A percentile compares a stretch with the other conserved stretches of the same genome.
Conservation (phyloP, 2,888 invertebrate species). For the Ectemnius lituratus region DNA sequence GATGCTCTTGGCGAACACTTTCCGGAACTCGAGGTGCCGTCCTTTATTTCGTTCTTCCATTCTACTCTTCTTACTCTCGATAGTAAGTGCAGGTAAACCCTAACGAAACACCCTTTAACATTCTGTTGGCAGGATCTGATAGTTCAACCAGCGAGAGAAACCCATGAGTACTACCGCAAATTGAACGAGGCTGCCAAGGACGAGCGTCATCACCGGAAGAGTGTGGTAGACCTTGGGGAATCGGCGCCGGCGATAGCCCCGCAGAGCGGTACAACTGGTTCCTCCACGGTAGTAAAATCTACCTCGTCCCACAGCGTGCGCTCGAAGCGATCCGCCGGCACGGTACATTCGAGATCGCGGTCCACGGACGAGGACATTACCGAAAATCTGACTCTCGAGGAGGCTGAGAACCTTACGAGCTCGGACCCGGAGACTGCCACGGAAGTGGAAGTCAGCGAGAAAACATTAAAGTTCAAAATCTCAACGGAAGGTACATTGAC, state of each 20-base stretch:
- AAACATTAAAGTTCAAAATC: slow-evolving; percentile 87
- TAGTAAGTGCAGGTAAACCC: neutral
- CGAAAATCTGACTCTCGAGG: slow-evolving; percentile 76
- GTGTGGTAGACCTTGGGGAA: slow-evolving; percentile 76
- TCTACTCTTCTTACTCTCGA: neutral
- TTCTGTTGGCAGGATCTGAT: slow-evolving; percentile 79
- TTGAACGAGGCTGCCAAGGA: slow-evolving; percentile 83
- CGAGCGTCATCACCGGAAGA: slow-evolving; percentile 81
- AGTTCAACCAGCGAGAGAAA: slow-evolving; percentile 82
- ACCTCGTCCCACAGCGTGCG: slow-evolving; percentile 76
- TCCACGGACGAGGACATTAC: slow-evolving; percentile 74
- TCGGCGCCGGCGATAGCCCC: slow-evolving; percentile 53
- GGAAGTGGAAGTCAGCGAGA: slow-evolving; percentile 87
- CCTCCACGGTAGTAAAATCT: slow-evolving; percentile 70
- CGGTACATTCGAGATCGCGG: slow-evolving; percentile 72
- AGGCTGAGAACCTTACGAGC: slow-evolving; percentile 79
- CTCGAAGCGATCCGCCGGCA: slow-evolving; percentile 78
- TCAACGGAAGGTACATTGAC: slow-evolving; percentile 83
- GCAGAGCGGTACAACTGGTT: slow-evolving; percentile 48
- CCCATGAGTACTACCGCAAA: slow-evolving; percentile 82
- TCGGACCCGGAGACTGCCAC: slow-evolving; percentile 85
- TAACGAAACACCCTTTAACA: neutral
- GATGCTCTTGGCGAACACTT: slow-evolving; percentile 87
- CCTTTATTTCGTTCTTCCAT: neutral
- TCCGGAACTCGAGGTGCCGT: slow-evolving; percentile 84